These are phyloP conservation scores for Acipenser transmontanus DNA, from an alignment of 2,797 vertebrate genomes.

Conservation along the genomic window DNA sequence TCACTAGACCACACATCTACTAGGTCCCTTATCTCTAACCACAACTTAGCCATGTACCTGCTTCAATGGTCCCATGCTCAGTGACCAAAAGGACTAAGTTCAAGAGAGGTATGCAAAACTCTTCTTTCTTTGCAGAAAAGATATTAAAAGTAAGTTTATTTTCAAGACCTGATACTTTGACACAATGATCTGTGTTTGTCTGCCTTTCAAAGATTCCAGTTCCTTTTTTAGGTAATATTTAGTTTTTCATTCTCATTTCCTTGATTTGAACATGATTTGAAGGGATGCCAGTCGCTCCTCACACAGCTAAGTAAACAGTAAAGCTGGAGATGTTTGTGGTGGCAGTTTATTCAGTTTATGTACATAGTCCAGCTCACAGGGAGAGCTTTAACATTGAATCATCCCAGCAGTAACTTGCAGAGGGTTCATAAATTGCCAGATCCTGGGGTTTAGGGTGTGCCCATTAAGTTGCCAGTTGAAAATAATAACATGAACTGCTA, in stretches of 20 bases:
- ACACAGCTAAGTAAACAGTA: conserved; percentile 51
- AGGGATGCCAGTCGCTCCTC: conserved; percentile 33
- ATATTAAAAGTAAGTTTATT: conserved; percentile 34
- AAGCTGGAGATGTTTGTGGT: conserved; percentile 47
- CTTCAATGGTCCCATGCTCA: not conserved
- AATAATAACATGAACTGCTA: too few species aligned
- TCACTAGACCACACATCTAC: too few species aligned
- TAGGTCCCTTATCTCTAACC: too few species aligned
- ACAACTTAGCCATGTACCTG: too few species aligned
- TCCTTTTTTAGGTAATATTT: conserved; percentile 26
- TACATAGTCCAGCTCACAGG: not conserved
- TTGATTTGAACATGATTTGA: conserved; percentile 42
- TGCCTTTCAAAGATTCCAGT: conserved; percentile 40
- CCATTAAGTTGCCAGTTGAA: too few species aligned
- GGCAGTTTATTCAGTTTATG: conserved; percentile 24
- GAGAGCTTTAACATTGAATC: not conserved
- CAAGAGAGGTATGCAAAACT: conserved; percentile 7
- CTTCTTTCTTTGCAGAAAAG: conserved; percentile 28
- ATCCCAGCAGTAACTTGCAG: too few species aligned
- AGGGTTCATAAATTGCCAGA: too few species aligned
- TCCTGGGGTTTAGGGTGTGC: too few species aligned
- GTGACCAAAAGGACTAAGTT: not conserved
- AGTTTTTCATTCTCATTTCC: conserved; percentile 52
- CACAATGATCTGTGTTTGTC: conserved; percentile 46
- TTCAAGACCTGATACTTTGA: conserved; percentile 30